A percentile compares a stretch with the other conserved stretches of the same genome.
Evolutionary conservation across 2,113 vertebrate genomes (phyloP).

Genomic region (Colistium nudipinnis): DNA sequence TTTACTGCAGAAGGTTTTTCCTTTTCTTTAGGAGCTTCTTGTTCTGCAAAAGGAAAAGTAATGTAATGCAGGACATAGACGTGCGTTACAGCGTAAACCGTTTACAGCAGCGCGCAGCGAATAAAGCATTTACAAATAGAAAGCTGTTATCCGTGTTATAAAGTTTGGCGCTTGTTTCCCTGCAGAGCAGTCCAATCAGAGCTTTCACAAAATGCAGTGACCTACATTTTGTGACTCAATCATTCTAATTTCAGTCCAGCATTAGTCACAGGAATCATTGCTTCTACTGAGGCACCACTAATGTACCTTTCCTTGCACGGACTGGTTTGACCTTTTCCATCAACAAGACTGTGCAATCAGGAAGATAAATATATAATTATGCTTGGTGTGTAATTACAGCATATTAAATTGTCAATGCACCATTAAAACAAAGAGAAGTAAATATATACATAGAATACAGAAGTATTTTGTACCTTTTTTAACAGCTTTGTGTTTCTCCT

Average conservation of each 20-base stretch:
- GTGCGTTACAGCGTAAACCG: neutral
- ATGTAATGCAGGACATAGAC: neutral
- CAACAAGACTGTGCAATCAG: constrained; percentile 22
- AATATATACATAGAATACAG: too few species aligned
- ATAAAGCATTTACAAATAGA: neutral
- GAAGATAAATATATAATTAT: neutral
- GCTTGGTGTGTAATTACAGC: neutral
- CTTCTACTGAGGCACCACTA: constrained; percentile 22
- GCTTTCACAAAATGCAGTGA: neutral
- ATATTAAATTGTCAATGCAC: neutral
- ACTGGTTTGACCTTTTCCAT: constrained; percentile 43
- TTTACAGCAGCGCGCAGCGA: neutral
- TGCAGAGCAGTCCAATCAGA: neutral
- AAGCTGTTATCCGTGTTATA: neutral
- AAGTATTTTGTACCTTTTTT: constrained; percentile 48
- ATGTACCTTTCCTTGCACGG: constrained; percentile 53
- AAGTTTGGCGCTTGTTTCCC: neutral
- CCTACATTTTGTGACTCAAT: constrained; percentile 10
- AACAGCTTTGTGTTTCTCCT: constrained; percentile 52
- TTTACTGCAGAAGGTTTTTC: neutral
- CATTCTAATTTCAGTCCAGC: constrained; percentile 19
- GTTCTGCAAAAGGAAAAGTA: neutral
- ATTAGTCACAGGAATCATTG: constrained; percentile 2
- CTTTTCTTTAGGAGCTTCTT: too few species aligned
- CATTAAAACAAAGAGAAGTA: neutral